phyloP scores from a whole-genome alignment of 2,888 invertebrate species.

The Bibio marci region DNA sequence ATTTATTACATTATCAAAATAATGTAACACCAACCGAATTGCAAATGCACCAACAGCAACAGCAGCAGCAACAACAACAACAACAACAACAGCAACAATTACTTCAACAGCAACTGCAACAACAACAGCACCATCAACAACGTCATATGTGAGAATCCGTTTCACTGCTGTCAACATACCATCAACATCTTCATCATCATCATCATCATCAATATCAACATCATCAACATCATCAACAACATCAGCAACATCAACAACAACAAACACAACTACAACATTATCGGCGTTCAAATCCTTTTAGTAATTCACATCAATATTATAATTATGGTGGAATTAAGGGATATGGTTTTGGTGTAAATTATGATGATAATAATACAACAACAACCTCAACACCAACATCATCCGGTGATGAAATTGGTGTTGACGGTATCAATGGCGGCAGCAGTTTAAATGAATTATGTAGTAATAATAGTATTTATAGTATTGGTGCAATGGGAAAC shows the following conservation, averaged over 20 bases:
- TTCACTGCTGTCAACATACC: slow-evolving; percentile 10
- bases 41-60: slow-evolving; percentile 25
- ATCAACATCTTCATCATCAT: neutral
- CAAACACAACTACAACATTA: neutral
- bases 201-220: neutral
- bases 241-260: neutral
- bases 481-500: neutral
- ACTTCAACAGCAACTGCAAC: slow-evolving; percentile 17
- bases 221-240: neutral
- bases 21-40: slow-evolving; percentile 25
- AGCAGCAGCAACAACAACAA: slow-evolving; percentile 24
- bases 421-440: neutral
- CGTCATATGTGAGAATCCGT: slow-evolving; percentile 33
- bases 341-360: neutral
- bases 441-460: slow-evolving; percentile 1
- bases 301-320: too few relatives aligned
- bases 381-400: too few relatives aligned
- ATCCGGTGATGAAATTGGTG: neutral
- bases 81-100: slow-evolving; percentile 16
- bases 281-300: neutral
- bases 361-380: slow-evolving; percentile 3
- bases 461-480: slow-evolving; percentile 3
- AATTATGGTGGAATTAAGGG: too few relatives aligned
- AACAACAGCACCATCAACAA: neutral
- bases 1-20: slow-evolving; percentile 28